phyloP scores from a whole-genome alignment of 2,888 invertebrate species.

The Bugula neritina region DNA sequence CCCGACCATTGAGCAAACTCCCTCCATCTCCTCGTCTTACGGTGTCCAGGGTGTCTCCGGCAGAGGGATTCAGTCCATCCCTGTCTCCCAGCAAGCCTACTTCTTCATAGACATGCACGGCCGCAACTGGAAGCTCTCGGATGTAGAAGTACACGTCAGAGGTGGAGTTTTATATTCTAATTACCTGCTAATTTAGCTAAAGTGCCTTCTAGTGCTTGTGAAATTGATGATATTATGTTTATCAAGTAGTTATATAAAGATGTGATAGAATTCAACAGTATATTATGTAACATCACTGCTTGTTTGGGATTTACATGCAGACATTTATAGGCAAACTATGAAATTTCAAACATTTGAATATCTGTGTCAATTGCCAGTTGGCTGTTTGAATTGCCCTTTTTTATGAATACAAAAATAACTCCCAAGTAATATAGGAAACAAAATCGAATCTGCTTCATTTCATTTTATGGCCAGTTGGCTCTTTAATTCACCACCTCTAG shows the following conservation, averaged over 20 bases:
- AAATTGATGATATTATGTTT: conserved; percentile 17
- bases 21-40: conserved; percentile 1
- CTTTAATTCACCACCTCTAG: no score
- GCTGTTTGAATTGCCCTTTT: no score
- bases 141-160: conserved; percentile 35
- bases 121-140: conserved; percentile 45
- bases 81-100: conserved; percentile 26
- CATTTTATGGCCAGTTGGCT: no score
- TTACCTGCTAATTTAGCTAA: not conserved
- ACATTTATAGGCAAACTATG: no score
- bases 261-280: not conserved
- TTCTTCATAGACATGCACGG: conserved; percentile 44
- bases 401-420: no score
- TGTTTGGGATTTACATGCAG: no score
- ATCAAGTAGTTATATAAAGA: not conserved
- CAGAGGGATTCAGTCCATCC: conserved; percentile 2
- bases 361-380: no score
- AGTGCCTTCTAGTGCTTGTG: not conserved
- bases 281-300: not conserved
- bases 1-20: not conserved
- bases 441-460: no score
- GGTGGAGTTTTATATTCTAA: conserved; percentile 29
- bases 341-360: no score
- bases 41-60: conserved; percentile 57
- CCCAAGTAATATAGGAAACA: no score